Percentiles rank a stretch among this genome's conserved stretches.
phyloP scores from a whole-genome alignment of 2,797 vertebrate species.

The Nasua narica region DNA sequence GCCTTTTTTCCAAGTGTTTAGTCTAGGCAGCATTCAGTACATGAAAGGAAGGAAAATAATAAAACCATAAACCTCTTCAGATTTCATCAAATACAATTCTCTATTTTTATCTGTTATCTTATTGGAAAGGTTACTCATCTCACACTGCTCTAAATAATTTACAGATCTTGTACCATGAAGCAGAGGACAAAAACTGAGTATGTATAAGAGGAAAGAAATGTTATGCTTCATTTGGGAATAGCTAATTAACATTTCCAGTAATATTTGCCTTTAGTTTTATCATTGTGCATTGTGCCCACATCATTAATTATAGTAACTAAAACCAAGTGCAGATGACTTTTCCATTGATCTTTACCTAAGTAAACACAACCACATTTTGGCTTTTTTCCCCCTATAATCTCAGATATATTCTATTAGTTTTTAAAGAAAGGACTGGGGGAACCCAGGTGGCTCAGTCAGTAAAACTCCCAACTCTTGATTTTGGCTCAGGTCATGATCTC shows the following conservation, averaged over 20 bases:
- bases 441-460: background rate
- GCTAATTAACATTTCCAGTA: slow-evolving; percentile 55
- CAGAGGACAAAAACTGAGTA: background rate
- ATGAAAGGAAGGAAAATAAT: background rate
- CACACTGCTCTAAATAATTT: slow-evolving; percentile 28
- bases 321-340: background rate
- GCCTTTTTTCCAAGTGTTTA: background rate
- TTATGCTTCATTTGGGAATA: slow-evolving; percentile 36
- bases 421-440: background rate
- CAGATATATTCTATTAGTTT: background rate
- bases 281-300: background rate
- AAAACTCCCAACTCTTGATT: background rate
- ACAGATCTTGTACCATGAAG: background rate
- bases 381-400: background rate
- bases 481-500: background rate
- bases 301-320: slow-evolving; percentile 27
- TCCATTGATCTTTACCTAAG: background rate
- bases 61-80: background rate
- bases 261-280: slow-evolving; percentile 51
- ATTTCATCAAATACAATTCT: background rate
- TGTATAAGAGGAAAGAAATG: slow-evolving; percentile 14
- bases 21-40: background rate
- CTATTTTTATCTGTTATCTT: background rate
- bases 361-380: background rate
- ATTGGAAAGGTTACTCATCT: background rate